Evolutionary conservation across 2,888 invertebrate species (phyloP).

Genomic region (Lapara coniferarum): DNA sequence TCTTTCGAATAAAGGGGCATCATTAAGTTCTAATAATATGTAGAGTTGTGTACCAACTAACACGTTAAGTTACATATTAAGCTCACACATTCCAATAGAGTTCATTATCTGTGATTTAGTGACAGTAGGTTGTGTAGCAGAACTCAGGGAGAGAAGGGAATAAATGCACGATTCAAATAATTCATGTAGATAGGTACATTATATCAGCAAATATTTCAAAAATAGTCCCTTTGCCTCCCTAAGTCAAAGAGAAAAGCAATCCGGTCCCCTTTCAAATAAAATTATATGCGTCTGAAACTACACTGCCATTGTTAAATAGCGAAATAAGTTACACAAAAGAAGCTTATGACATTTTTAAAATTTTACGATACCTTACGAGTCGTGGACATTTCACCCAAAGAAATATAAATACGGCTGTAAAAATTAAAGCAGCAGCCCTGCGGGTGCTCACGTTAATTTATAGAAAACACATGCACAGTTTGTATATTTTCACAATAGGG

Average conservation of each 20-base stretch:
- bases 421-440: no score
- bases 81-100: constrained; percentile 10
- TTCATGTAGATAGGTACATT: no score
- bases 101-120: constrained; percentile 19
- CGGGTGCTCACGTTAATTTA: neutral
- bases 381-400: no score
- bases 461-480: neutral
- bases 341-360: constrained; percentile 7
- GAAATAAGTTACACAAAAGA: neutral
- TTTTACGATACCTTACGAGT: neutral
- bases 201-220: no score
- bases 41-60: constrained; percentile 5
- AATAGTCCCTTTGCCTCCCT: no score
- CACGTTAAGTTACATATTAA: neutral
- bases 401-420: no score
- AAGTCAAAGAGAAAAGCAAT: no score
- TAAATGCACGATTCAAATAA: no score
- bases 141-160: no score
- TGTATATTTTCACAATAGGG: neutral
- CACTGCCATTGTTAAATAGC: neutral
- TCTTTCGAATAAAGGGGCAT: no score
- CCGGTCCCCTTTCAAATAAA: no score
- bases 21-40: neutral
- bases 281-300: neutral
- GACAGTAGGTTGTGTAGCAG: constrained; percentile 5